phyloP scores from a whole-genome alignment of 1,140 invertebrate genomes.

The Phthorimaea operculella region DNA sequence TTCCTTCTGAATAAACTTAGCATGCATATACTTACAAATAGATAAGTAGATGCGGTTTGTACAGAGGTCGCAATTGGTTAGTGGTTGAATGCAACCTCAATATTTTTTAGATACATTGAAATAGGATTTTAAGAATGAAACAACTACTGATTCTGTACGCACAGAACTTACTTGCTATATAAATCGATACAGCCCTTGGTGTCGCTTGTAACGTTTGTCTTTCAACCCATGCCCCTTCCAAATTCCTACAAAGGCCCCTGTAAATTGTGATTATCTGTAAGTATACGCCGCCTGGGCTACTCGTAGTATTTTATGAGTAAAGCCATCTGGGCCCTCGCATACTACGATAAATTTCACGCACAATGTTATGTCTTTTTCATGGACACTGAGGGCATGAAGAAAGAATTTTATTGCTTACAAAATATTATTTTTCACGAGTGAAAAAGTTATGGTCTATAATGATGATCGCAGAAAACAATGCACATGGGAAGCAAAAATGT shows the following conservation, averaged over 20 bases:
- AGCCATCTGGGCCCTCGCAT: slow-evolving; percentile 52
- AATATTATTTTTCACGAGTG: slow-evolving; percentile 34
- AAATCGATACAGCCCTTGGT: too few relatives aligned
- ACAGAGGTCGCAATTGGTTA: too few relatives aligned
- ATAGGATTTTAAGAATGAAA: too few relatives aligned
- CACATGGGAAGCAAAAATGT: background rate
- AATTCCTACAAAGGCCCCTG: slow-evolving; percentile 44
- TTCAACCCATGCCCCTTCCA: slow-evolving; percentile 1
- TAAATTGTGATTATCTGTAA: slow-evolving; percentile 60
- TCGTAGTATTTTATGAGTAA: slow-evolving; percentile 59
- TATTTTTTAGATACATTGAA: too few relatives aligned
- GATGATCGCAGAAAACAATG: background rate
- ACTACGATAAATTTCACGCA: slow-evolving; percentile 37
- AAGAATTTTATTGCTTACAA: slow-evolving; percentile 42
- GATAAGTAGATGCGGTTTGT: too few relatives aligned
- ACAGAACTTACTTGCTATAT: too few relatives aligned
- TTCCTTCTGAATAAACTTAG: too few relatives aligned
- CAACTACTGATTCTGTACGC: too few relatives aligned
- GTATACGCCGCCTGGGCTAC: slow-evolving; percentile 53
- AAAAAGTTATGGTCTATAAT: slow-evolving; percentile 27
- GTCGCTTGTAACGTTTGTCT: too few relatives aligned
- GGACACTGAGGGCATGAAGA: slow-evolving; percentile 38
- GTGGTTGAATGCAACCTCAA: too few relatives aligned
- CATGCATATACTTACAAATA: too few relatives aligned
- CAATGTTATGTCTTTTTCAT: slow-evolving; percentile 57